These are phyloP conservation scores for Bimastos eiseni DNA, from an alignment of 2,888 invertebrate species.

Conservation along the genomic window DNA sequence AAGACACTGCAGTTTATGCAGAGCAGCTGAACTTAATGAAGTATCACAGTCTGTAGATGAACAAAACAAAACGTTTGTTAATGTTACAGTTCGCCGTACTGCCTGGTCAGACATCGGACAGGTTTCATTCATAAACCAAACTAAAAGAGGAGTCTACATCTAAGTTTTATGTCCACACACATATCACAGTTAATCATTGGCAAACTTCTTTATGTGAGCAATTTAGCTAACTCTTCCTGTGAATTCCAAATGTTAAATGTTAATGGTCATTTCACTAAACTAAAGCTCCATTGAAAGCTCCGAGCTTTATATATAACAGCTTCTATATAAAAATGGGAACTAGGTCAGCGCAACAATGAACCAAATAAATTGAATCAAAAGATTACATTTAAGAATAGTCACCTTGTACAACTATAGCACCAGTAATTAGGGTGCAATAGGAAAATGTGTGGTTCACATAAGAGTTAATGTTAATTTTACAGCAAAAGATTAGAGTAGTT, in stretches of 20 bases:
- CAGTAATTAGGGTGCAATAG: background rate
- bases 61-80: background rate
- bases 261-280: background rate
- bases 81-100: background rate
- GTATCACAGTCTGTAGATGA: constrained; percentile 13
- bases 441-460: background rate
- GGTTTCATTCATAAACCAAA: background rate
- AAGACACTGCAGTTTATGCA: background rate
- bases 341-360: background rate
- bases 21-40: constrained; percentile 13
- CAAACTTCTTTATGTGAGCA: constrained; percentile 13
- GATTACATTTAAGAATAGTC: background rate
- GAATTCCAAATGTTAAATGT: background rate
- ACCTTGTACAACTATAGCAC: background rate
- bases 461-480: background rate
- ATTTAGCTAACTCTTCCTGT: background rate
- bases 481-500: too few species aligned
- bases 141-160: background rate
- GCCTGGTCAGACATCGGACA: background rate
- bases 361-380: background rate
- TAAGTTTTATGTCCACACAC: background rate
- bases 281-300: background rate
- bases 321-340: background rate
- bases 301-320: background rate
- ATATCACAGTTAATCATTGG: constrained; percentile 13